These are phyloP conservation scores for Liodrosophila aerea DNA, from an alignment of 2,888 invertebrate species.

Conservation along the genomic window DNA sequence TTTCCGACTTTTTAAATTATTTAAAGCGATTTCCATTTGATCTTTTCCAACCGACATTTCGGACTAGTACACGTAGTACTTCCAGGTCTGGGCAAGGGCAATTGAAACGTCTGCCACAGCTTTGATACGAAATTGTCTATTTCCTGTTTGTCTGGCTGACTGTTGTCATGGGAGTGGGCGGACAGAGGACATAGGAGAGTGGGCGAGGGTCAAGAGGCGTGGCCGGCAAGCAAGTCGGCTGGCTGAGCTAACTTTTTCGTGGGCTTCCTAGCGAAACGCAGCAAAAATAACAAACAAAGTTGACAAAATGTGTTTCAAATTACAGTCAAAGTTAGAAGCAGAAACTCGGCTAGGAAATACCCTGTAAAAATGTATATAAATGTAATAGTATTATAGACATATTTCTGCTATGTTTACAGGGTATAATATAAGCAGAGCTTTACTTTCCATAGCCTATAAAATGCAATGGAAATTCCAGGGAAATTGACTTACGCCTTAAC, in stretches of 20 bases:
- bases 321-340: slow-evolving; percentile 24
- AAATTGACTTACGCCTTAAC: neutral
- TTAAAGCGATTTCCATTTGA: slow-evolving; percentile 44
- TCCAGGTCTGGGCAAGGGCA: slow-evolving; percentile 4
- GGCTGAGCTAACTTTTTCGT: slow-evolving; percentile 20
- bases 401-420: neutral
- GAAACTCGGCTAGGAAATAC: neutral
- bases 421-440: neutral
- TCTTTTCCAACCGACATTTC: slow-evolving; percentile 4
- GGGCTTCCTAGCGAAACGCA: slow-evolving; percentile 13
- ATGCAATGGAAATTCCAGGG: neutral
- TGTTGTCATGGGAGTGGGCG: slow-evolving; percentile 22
- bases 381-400: too few species aligned
- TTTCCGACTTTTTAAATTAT: slow-evolving; percentile 57
- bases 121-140: slow-evolving; percentile 65
- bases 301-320: slow-evolving; percentile 41
- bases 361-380: neutral
- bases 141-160: slow-evolving; percentile 65
- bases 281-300: slow-evolving; percentile 37
- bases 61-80: neutral
- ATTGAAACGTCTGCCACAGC: slow-evolving; percentile 37
- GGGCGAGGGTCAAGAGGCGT: slow-evolving; percentile 18
- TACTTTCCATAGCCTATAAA: neutral
- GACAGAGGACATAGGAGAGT: slow-evolving; percentile 3
- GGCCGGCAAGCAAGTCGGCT: too few species aligned